Evolutionary conservation across 2,888 invertebrate species (phyloP), one percentile per base, ranked within the genome.

Genomic region (Linnaemya vulpina): DNA sequence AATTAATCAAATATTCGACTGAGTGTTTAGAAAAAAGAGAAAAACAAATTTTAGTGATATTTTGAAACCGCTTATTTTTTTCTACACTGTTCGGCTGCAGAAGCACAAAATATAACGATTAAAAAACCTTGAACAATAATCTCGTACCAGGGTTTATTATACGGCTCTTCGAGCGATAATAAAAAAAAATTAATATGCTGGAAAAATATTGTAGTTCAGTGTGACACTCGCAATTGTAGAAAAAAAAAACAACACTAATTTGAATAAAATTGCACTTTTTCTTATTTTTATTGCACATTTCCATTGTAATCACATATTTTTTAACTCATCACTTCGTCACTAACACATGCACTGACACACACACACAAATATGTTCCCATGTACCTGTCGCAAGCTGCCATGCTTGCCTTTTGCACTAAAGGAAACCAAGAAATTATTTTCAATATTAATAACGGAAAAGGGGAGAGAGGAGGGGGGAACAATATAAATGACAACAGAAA

Each of bases 291-390:
- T 25, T 15, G 35, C 38, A 15, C 20, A 35, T 22, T 49, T 62
- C 60, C 62, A 74, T 51, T 49, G 49, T 22, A 62, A 49, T 62
- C 51, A 30, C 35, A 17, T 17, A 3, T 51, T 25, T 65, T 35
- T 35, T 3, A 53, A 30, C 67, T 79, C 70, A 75, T 79, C 83
- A 79, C 79, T 71, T 79, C 70, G 71, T 79, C 83, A 79, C 79
- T 71, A 62, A 78, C 55, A 70, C 53, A 55, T 51, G 49, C 20
- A 62, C 60, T n/a, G 60, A 63, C 60, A 68, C 22, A 20, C 30
- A 51, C 58, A 70, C 13, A 62, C 38, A 22, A 40, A 40, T 60
- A 49, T 49, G 15, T 77, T 60, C 17, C 30, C 60, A 68, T 40
- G 30, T 51, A 46, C 43, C 60, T 79, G 71, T 78, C 53, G 46